Evolutionary conservation across 2,113 vertebrate species (phyloP).

Genomic region (Grus americana): DNA sequence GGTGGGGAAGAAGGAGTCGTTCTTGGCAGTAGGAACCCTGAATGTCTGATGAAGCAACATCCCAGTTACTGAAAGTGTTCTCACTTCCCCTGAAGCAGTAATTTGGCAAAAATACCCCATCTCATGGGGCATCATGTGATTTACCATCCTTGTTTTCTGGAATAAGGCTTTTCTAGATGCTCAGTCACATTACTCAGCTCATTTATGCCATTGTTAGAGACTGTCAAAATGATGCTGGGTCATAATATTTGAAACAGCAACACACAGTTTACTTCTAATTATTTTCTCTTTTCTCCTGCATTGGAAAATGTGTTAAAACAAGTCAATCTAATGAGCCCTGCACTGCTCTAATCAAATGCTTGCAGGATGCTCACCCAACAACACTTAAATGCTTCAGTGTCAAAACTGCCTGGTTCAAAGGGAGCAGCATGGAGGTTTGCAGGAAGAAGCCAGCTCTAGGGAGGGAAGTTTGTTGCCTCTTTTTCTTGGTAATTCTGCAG

Average conservation of each 20-base stretch:
- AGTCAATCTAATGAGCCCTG: background rate
- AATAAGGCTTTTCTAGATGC: background rate
- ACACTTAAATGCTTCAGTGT: background rate
- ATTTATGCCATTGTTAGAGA: background rate
- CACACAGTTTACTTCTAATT: background rate
- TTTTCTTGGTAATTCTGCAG: background rate
- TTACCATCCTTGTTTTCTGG: background rate
- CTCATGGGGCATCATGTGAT: slow-evolving; percentile 9
- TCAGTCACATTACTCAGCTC: background rate
- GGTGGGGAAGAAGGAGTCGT: background rate
- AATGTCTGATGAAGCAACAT: background rate
- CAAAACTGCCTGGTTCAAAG: background rate
- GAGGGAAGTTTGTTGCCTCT: background rate
- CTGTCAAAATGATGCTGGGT: background rate
- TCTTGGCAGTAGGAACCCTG: background rate
- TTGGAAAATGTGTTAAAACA: background rate
- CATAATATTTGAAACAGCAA: background rate
- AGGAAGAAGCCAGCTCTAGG: background rate
- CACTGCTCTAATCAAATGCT: background rate
- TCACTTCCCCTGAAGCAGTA: slow-evolving; percentile 4
- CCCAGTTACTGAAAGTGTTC: background rate
- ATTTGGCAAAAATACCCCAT: background rate
- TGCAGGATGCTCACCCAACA: fast-evolving
- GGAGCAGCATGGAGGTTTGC: background rate
- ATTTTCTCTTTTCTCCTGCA: background rate